These are phyloP conservation scores for Diadromus collaris DNA, from an alignment of 2,888 invertebrate species.

Conservation along the genomic window DNA sequence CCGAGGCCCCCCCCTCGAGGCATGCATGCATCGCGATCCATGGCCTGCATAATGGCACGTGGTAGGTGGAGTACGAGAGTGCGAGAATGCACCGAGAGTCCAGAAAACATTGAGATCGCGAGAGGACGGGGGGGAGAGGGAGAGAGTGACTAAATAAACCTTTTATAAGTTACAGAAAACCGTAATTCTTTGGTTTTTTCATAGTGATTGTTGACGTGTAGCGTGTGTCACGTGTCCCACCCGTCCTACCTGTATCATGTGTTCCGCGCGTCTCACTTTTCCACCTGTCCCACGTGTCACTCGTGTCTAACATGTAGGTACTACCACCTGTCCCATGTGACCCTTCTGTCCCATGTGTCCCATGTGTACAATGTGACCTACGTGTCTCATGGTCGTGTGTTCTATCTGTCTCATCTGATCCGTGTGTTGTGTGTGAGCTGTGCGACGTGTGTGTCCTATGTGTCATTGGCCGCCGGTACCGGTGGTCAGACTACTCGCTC, in stretches of 20 bases:
- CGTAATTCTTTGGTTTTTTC: not conserved
- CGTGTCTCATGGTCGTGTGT: not conserved
- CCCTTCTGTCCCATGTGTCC: too few relatives aligned
- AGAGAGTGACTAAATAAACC: not conserved
- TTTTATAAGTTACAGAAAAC: not conserved
- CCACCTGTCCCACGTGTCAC: too few relatives aligned
- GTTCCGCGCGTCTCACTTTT: too few relatives aligned
- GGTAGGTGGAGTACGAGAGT: slow-evolving; percentile 26
- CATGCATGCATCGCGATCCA: slow-evolving; percentile 35
- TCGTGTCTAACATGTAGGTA: too few relatives aligned
- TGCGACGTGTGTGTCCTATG: too few relatives aligned
- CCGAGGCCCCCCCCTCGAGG: slow-evolving; percentile 22
- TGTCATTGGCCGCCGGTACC: not conserved
- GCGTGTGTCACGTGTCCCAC: too few relatives aligned
- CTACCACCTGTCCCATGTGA: too few relatives aligned
- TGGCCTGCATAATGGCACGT: slow-evolving; percentile 41
- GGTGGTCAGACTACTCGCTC: not conserved
- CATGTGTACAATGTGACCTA: too few relatives aligned
- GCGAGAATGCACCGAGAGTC: slow-evolving; percentile 21
- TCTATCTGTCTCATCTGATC: not conserved
- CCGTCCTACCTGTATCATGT: too few relatives aligned
- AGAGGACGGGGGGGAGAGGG: not conserved
- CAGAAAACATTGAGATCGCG: slow-evolving; percentile 14
- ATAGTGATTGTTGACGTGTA: not conserved
- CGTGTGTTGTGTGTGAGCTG: too few relatives aligned